phyloP scores from a whole-genome alignment of 2,797 vertebrate species.

The Sparidentex hasta region DNA sequence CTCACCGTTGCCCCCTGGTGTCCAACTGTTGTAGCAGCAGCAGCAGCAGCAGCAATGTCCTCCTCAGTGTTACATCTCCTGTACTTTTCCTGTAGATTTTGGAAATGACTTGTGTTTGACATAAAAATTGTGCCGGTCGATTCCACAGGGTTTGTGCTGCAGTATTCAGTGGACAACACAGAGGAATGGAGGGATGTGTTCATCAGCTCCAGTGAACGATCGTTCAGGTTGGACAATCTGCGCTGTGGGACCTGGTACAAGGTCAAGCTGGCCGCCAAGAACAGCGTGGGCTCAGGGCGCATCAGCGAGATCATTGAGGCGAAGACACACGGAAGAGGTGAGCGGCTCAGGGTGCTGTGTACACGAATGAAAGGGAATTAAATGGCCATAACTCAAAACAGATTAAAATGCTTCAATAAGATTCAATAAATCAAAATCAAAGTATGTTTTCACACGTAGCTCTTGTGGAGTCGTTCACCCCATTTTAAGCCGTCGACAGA shows the following conservation, averaged over 20 bases:
- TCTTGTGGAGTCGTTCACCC: too few relatives aligned
- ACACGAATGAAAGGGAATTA: not conserved
- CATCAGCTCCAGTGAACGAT: slow-evolving; percentile 97
- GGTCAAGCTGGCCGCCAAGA: slow-evolving; percentile 98
- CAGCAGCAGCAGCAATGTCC: slow-evolving; percentile 29
- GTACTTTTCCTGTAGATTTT: not conserved
- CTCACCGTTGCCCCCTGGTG: slow-evolving; percentile 76
- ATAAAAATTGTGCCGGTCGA: slow-evolving; percentile 18
- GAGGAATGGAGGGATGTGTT: slow-evolving; percentile 99
- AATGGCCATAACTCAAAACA: not conserved
- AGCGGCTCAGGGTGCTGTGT: slow-evolving; percentile 19
- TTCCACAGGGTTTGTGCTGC: slow-evolving; percentile 94
- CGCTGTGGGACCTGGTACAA: slow-evolving; percentile 99
- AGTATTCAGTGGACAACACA: slow-evolving; percentile 98
- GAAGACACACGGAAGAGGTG: slow-evolving; percentile 97
- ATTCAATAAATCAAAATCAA: not conserved
- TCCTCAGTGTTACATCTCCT: not conserved
- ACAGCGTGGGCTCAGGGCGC: slow-evolving; percentile 97
- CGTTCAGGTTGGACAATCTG: slow-evolving; percentile 97
- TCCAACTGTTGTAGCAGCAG: slow-evolving; percentile 45
- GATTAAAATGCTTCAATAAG: not conserved
- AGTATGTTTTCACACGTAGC: not conserved
- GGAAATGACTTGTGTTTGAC: slow-evolving; percentile 12
- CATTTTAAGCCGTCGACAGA: not conserved
- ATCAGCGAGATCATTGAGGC: slow-evolving; percentile 99